Percentiles rank a stretch among this genome's conserved stretches.
Conservation (phyloP, 2,797 vertebrate genomes). For the Fratercula arctica region DNA sequence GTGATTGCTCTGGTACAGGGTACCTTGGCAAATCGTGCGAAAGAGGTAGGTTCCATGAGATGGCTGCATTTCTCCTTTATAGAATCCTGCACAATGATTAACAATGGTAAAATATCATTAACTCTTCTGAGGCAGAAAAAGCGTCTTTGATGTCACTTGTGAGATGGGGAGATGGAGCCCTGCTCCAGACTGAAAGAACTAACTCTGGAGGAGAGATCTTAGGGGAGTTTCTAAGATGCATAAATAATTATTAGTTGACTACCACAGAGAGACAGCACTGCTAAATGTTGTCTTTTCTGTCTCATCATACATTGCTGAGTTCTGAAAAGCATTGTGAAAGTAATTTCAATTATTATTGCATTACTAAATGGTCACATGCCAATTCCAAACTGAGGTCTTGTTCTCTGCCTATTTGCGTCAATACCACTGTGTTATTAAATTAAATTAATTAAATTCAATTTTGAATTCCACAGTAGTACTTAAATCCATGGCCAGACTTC, state of each 20-base stretch:
- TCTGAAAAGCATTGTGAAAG: neutral
- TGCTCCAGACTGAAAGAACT: neutral
- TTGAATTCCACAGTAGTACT: neutral
- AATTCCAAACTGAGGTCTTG: neutral
- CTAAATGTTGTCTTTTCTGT: neutral
- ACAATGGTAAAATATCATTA: neutral
- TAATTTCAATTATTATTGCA: neutral
- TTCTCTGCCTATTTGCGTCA: neutral
- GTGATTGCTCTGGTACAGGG: constrained; percentile 95
- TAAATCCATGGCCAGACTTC: neutral
- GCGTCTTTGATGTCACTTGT: neutral
- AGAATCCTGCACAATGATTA: neutral
- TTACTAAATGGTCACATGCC: neutral
- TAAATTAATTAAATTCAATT: neutral
- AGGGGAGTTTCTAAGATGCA: neutral
- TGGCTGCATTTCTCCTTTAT: neutral
- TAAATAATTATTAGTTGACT: neutral
- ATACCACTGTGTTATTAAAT: neutral
- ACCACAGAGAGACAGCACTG: neutral
- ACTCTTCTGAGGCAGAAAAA: neutral
- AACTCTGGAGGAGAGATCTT: neutral
- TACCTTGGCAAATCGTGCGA: constrained; percentile 95
- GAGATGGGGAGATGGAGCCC: neutral
- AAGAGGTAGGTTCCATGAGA: constrained; percentile 84
- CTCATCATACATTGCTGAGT: neutral